Evolutionary conservation across 1,140 invertebrate genomes (phyloP).

Genomic region (Paralvinella palmiformis): DNA sequence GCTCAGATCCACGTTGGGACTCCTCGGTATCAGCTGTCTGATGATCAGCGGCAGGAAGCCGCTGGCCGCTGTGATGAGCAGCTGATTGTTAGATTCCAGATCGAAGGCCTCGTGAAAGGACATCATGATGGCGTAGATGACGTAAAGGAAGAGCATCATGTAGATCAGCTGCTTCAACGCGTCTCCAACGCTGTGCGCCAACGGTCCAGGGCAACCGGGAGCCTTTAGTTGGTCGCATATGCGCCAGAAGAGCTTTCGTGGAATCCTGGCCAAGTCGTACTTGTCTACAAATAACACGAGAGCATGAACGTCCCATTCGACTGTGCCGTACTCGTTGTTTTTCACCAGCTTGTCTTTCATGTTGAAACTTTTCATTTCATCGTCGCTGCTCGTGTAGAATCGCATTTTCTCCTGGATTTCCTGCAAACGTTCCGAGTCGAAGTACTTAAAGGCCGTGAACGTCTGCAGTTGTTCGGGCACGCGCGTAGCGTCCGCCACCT

Average conservation of each 20-base stretch:
- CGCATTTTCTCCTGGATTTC: neutral
- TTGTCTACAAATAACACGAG: constrained; percentile 16
- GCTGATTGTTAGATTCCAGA: constrained; percentile 9
- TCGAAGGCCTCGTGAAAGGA: constrained; percentile 5
- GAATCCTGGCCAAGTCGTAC: constrained; percentile 15
- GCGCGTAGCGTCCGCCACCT: neutral
- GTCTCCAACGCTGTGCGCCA: neutral
- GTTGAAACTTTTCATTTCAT: too few species aligned
- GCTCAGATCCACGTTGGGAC: neutral
- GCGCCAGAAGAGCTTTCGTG: constrained; percentile 11
- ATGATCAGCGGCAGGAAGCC: constrained; percentile 9
- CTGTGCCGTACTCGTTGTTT: neutral
- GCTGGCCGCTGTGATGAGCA: constrained; percentile 4
- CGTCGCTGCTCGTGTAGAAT: neutral
- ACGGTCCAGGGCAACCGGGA: constrained; percentile 17
- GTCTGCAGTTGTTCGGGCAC: neutral
- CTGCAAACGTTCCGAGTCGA: neutral
- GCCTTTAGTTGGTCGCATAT: constrained; percentile 10
- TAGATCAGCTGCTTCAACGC: neutral
- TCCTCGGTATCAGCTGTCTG: neutral
- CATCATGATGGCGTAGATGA: constrained; percentile 10
- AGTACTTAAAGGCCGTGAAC: constrained; percentile 17
- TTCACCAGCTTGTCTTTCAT: neutral
- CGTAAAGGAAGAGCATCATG: constrained; percentile 10
- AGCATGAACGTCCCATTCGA: constrained; percentile 10